Percentiles rank a stretch among this genome's conserved stretches.
These are phyloP conservation scores for Drosophila tani DNA, from an alignment of 1,140 invertebrate genomes.

Conservation along the genomic window DNA sequence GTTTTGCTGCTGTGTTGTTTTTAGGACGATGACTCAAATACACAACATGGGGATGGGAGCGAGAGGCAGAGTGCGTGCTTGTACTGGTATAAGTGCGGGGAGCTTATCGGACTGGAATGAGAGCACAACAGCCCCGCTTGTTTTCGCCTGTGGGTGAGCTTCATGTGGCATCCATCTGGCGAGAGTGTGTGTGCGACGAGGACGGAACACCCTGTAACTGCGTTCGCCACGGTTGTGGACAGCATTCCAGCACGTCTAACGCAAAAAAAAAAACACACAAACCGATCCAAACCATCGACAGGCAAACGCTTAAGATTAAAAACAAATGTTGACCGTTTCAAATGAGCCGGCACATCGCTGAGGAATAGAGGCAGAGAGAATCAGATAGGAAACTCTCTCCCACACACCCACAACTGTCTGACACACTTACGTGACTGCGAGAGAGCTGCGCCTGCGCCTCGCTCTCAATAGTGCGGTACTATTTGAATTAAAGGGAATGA, in stretches of 20 bases:
- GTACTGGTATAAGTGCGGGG: neutral
- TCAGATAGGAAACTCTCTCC: slow-evolving; percentile 25
- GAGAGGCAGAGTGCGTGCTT: slow-evolving; percentile 11
- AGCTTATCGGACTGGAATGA: slow-evolving; percentile 45
- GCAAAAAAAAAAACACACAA: slow-evolving; percentile 28
- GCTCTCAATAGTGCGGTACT: slow-evolving; percentile 1
- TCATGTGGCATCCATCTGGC: slow-evolving; percentile 41
- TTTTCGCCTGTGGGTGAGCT: slow-evolving; percentile 29
- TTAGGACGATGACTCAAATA: slow-evolving; percentile 75
- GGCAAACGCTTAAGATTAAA: slow-evolving; percentile 44
- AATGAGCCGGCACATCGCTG: slow-evolving; percentile 25
- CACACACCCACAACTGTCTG: slow-evolving; percentile 57
- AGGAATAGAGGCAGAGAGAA: neutral
- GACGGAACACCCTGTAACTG: slow-evolving; percentile 31
- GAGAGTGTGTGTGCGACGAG: slow-evolving; percentile 11
- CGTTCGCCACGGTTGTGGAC: slow-evolving; percentile 30
- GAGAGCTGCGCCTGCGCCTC: slow-evolving; percentile 54
- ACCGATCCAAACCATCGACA: slow-evolving; percentile 9
- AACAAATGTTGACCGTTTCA: slow-evolving; percentile 53
- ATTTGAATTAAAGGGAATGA: neutral
- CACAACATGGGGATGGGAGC: slow-evolving; percentile 1
- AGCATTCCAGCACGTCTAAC: slow-evolving; percentile 46
- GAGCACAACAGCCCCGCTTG: slow-evolving; percentile 40
- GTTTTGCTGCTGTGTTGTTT: slow-evolving; percentile 69
- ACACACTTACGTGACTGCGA: slow-evolving; percentile 71